Evolutionary conservation across 2,113 vertebrate genomes (phyloP).

Genomic region (Danio rerio): DNA sequence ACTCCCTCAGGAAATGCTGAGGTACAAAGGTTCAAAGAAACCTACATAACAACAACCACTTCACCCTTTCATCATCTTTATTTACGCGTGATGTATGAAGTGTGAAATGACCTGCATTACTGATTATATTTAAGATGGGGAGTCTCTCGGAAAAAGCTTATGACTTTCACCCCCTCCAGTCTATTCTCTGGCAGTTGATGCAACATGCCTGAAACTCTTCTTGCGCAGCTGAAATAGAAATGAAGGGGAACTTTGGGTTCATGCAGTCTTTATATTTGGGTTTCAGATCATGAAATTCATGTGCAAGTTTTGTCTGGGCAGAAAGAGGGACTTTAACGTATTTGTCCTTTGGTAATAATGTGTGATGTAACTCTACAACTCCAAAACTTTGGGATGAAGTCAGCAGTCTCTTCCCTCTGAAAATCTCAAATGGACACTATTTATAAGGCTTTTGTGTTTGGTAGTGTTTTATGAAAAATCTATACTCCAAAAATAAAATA

Average conservation of each 20-base stretch:
- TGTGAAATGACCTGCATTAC: conserved; percentile 37
- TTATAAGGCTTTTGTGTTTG: not conserved
- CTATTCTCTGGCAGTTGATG: conserved; percentile 14
- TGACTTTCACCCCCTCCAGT: not conserved
- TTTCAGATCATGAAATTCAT: conserved; percentile 4
- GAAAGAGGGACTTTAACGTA: not conserved
- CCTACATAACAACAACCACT: conserved; percentile 55
- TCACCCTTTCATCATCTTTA: conserved; percentile 62
- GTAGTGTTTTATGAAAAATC: not conserved
- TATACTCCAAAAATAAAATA: too few species aligned
- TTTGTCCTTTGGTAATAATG: not conserved
- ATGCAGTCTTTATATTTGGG: not conserved
- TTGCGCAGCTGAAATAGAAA: conserved; percentile 13
- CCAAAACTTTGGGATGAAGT: not conserved
- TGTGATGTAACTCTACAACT: not conserved
- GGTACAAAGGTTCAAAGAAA: conserved; percentile 65
- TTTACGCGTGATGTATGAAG: conserved; percentile 36
- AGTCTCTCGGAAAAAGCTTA: not conserved
- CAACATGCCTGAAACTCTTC: conserved; percentile 26
- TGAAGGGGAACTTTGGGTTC: not conserved
- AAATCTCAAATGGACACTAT: not conserved
- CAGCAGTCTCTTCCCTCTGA: not conserved
- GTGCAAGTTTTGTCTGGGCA: not conserved
- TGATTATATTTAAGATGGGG: conserved; percentile 12
- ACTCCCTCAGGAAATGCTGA: conserved; percentile 61